Evolutionary conservation across 1,140 invertebrate species (phyloP).

Genomic region (Caerostris darwini): DNA sequence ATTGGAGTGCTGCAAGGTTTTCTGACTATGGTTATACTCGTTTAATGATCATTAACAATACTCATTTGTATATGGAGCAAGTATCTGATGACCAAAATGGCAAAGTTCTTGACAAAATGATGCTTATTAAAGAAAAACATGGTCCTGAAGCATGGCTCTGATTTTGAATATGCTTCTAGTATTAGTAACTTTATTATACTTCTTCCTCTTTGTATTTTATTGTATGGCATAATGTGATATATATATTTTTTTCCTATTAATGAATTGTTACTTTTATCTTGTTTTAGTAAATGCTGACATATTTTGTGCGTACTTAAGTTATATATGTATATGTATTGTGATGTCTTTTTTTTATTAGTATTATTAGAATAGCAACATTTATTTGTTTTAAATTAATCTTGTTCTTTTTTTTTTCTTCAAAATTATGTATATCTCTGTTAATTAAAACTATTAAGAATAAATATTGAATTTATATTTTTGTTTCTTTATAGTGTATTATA

Average conservation of each 20-base stretch:
- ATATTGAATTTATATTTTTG: not conserved
- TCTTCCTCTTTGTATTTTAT: not conserved
- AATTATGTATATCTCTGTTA: not conserved
- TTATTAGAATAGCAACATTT: not conserved
- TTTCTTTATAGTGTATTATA: not conserved
- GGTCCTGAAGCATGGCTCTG: conserved; percentile 77
- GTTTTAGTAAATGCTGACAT: not conserved
- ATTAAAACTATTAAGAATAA: not conserved
- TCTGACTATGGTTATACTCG: conserved; percentile 97
- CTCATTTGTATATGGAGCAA: conserved; percentile 95
- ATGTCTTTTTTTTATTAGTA: not conserved
- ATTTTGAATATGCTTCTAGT: not conserved
- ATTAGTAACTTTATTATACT: not conserved
- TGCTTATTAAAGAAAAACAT: conserved; percentile 87
- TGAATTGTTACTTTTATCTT: not conserved
- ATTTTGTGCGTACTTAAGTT: not conserved
- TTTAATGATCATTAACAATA: conserved; percentile 89
- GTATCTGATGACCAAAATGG: conserved; percentile 89
- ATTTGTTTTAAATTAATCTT: not conserved
- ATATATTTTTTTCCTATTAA: not conserved
- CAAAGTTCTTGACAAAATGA: conserved; percentile 88
- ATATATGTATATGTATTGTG: not conserved
- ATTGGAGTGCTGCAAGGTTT: conserved; percentile 93
- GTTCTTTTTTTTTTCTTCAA: not conserved
- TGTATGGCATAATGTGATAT: not conserved